phyloP scores from a whole-genome alignment of 2,797 vertebrate species.

The Carcharodon carcharias region DNA sequence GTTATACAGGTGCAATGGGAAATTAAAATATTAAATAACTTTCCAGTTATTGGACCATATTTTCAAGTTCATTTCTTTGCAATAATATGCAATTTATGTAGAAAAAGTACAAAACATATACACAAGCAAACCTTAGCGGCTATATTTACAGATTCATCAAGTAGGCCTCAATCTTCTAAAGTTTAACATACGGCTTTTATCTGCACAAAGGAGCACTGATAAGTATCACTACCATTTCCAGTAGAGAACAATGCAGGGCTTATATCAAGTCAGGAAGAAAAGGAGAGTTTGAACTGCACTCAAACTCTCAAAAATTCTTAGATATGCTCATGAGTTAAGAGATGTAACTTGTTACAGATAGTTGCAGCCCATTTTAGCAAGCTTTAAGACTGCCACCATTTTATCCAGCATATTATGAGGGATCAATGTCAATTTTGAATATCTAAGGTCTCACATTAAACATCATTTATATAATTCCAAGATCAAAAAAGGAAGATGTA shows the following conservation, averaged over 20 bases:
- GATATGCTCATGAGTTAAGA: neutral
- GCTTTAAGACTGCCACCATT: neutral
- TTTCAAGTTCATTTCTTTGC: neutral
- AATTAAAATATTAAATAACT: slow-evolving; percentile 13
- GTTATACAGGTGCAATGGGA: neutral
- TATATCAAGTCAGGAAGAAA: neutral
- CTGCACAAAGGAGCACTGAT: neutral
- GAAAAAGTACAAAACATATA: neutral
- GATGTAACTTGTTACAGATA: neutral
- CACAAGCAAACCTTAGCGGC: neutral
- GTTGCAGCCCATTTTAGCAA: neutral
- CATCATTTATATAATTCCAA: neutral
- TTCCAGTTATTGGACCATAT: neutral
- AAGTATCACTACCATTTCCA: neutral
- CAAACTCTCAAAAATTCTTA: neutral
- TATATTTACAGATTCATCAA: neutral
- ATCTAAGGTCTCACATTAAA: neutral
- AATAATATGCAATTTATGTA: neutral
- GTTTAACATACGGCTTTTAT: neutral
- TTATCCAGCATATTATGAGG: neutral
- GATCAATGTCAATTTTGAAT: neutral
- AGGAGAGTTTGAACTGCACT: neutral
- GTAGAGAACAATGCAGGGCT: neutral
- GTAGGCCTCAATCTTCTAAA: neutral
- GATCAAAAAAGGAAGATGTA: neutral